These are phyloP conservation scores for Helicoverpa armigera DNA, from an alignment of 1,140 invertebrate genomes.

Conservation along the genomic window DNA sequence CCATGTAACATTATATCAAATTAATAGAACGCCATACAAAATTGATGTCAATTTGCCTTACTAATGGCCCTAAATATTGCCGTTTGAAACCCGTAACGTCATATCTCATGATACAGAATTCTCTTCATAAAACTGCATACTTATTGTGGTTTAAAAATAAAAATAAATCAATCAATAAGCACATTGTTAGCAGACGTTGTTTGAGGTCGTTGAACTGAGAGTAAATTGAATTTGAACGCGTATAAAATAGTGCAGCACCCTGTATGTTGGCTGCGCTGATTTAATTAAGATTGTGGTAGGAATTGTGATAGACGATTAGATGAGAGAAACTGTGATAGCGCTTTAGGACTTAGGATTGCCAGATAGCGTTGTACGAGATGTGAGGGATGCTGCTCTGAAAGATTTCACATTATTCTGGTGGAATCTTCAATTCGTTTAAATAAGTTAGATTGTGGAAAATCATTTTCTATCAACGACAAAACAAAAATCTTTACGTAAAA, in stretches of 20 bases:
- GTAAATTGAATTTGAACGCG: conserved; percentile 45
- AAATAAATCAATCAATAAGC: conserved; percentile 53
- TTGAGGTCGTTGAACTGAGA: conserved; percentile 15
- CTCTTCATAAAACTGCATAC: neutral
- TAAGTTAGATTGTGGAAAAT: too few species aligned
- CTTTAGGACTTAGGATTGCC: conserved; percentile 7
- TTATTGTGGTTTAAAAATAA: conserved; percentile 44
- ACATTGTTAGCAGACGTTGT: conserved; percentile 12
- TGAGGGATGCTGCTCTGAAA: too few species aligned
- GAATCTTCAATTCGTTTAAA: too few species aligned
- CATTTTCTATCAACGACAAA: too few species aligned
- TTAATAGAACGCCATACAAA: conserved; percentile 33
- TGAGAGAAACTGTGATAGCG: conserved; percentile 13
- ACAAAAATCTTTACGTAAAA: neutral
- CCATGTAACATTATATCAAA: conserved; percentile 10
- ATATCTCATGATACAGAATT: neutral
- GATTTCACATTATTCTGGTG: too few species aligned
- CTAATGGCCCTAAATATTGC: conserved; percentile 12
- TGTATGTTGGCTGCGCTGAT: conserved; percentile 25
- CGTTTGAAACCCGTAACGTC: neutral
- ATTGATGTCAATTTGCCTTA: conserved; percentile 41
- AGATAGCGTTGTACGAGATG: neutral
- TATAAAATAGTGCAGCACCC: conserved; percentile 38
- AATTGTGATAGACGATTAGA: conserved; percentile 28
- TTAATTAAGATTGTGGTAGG: conserved; percentile 41